phyloP scores from a whole-genome alignment of 2,113 vertebrate species.

The Corythornis madagascariensis region DNA sequence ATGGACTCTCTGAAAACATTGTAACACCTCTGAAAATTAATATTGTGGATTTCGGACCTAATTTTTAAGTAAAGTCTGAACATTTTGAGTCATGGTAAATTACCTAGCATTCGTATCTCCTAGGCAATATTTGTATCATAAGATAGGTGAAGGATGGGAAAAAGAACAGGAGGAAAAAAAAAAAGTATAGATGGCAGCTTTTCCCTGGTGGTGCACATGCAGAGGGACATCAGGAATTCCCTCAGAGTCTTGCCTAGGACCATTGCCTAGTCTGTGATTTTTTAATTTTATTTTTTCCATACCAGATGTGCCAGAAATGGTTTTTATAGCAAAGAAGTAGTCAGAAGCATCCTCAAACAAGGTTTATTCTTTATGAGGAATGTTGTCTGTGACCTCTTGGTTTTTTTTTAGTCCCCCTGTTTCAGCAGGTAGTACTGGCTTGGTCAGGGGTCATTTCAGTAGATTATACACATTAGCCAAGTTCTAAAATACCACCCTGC shows the following conservation, averaged over 20 bases:
- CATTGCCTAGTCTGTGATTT: not conserved
- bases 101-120: not conserved
- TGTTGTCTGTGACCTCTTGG: conserved; percentile 6
- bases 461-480: conserved; percentile 62
- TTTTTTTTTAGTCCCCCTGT: not conserved
- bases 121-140: not conserved
- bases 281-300: not conserved
- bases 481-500: conserved; percentile 58
- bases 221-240: not conserved
- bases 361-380: conserved; percentile 1
- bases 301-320: not conserved
- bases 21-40: not conserved
- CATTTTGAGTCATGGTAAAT: not conserved
- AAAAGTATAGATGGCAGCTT: not conserved
- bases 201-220: not conserved
- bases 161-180: not conserved
- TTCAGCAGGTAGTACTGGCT: conserved; percentile 67
- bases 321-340: not conserved
- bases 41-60: accelerated
- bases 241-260: not conserved
- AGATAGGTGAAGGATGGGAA: not conserved
- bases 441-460: conserved; percentile 53
- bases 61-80: not conserved
- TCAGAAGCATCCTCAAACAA: not conserved
- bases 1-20: not conserved